phyloP scores from a whole-genome alignment of 2,888 invertebrate genomes.

The Tupiocoris notatus region DNA sequence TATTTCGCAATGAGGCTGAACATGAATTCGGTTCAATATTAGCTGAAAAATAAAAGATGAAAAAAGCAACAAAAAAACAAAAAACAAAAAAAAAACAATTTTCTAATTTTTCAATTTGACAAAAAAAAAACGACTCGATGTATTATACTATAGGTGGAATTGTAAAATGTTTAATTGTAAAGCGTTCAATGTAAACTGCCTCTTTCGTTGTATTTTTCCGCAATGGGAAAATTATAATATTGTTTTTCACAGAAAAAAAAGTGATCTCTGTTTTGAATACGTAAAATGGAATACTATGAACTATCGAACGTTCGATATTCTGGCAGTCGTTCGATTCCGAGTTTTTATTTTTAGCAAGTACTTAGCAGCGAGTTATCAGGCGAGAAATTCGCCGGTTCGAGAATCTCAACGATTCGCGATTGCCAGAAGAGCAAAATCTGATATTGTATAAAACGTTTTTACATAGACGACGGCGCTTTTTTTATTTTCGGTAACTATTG shows the following conservation, averaged over 20 bases:
- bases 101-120: conserved; percentile 47
- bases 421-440: not conserved
- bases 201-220: conserved; percentile 41
- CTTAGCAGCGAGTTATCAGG: not conserved
- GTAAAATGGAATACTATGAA: conserved; percentile 21
- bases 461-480: conserved; percentile 33
- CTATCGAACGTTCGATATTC: not conserved
- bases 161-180: conserved; percentile 38
- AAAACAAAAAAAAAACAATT: conserved; percentile 29
- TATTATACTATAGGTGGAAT: conserved; percentile 41
- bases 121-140: conserved; percentile 23
- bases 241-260: not conserved
- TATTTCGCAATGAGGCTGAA: conserved; percentile 40
- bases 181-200: conserved; percentile 39
- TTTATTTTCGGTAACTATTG: conserved; percentile 45
- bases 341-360: not conserved
- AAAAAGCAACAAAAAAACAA: too few relatives aligned
- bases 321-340: not conserved
- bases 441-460: not conserved
- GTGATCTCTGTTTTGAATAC: conserved; percentile 46
- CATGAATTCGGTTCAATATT: conserved; percentile 28
- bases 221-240: too few relatives aligned
- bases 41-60: conserved; percentile 32
- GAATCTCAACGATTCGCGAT: not conserved
- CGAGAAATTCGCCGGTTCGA: not conserved